Conservation (phyloP, 2,113 vertebrate genomes). For the Hyla sarda region DNA sequence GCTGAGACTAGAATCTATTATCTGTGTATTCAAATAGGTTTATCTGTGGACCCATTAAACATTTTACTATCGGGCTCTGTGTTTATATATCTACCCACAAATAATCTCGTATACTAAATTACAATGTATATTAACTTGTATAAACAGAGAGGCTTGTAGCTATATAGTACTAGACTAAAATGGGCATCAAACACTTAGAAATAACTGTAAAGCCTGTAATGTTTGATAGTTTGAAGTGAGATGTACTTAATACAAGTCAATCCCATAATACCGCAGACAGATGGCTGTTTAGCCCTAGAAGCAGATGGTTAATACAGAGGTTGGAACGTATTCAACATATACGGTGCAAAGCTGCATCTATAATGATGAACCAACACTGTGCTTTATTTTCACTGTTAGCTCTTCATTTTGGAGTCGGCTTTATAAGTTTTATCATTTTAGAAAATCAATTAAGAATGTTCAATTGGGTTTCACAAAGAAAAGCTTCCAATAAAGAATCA, state of each 20-base stretch:
- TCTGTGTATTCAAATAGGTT: neutral
- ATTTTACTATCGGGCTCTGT: neutral
- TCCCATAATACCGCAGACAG: conserved; percentile 51
- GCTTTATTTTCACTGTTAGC: conserved; percentile 18
- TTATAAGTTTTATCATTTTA: conserved; percentile 20
- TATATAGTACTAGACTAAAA: neutral
- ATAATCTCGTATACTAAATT: neutral
- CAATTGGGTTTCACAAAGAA: conserved; percentile 7
- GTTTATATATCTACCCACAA: too few species aligned
- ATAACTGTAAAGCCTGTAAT: conserved; percentile 23
- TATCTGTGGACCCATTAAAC: neutral
- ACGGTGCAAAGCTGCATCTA: neutral
- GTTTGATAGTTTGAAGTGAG: conserved; percentile 27
- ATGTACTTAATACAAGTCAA: conserved; percentile 55
- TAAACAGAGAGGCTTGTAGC: neutral
- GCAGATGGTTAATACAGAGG: conserved; percentile 55
- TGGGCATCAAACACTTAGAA: conserved; percentile 6
- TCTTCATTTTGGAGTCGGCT: conserved; percentile 1
- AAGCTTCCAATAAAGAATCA: conserved; percentile 14
- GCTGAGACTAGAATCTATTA: too few species aligned
- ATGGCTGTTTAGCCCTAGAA: conserved; percentile 48
- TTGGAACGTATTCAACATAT: conserved; percentile 37
- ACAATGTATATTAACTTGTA: neutral
- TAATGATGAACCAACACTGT: neutral
- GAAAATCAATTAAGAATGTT: conserved; percentile 30